Evolutionary conservation across 2,888 invertebrate genomes (phyloP).

Genomic region (Branchinecta sandiegonensis): DNA sequence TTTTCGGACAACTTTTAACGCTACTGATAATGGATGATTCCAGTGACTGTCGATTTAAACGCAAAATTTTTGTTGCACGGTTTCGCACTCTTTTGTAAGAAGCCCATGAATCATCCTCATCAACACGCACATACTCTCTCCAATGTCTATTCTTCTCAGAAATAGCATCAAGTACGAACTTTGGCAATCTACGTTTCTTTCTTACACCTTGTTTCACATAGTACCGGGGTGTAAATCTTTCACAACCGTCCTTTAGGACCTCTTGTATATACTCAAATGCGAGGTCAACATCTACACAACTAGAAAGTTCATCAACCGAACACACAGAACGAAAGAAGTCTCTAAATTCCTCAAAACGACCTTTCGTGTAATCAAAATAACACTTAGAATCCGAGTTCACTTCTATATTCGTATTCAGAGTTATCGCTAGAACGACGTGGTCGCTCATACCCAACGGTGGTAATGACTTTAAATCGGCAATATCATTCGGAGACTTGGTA

Average conservation of each 20-base stretch:
- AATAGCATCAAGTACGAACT: not conserved
- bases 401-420: too few relatives aligned
- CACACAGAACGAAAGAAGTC: too few relatives aligned
- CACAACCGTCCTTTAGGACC: not conserved
- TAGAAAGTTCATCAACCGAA: too few relatives aligned
- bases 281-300: too few relatives aligned
- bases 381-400: too few relatives aligned
- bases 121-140: not conserved
- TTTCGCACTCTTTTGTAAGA: not conserved
- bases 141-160: slow-evolving; percentile 1
- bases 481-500: too few relatives aligned
- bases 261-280: too few relatives aligned
- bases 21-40: not conserved
- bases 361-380: too few relatives aligned
- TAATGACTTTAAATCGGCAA: too few relatives aligned
- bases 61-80: not conserved
- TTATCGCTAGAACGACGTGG: too few relatives aligned
- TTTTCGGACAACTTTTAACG: not conserved
- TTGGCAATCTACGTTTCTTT: slow-evolving; percentile 5
- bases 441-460: too few relatives aligned
- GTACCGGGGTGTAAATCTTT: not conserved
- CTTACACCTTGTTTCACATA: not conserved
- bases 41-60: not conserved
- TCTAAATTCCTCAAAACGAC: too few relatives aligned
- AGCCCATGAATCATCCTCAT: not conserved